These are phyloP conservation scores for Oophaga sylvatica DNA, from an alignment of 2,797 vertebrate species.

Conservation along the genomic window DNA sequence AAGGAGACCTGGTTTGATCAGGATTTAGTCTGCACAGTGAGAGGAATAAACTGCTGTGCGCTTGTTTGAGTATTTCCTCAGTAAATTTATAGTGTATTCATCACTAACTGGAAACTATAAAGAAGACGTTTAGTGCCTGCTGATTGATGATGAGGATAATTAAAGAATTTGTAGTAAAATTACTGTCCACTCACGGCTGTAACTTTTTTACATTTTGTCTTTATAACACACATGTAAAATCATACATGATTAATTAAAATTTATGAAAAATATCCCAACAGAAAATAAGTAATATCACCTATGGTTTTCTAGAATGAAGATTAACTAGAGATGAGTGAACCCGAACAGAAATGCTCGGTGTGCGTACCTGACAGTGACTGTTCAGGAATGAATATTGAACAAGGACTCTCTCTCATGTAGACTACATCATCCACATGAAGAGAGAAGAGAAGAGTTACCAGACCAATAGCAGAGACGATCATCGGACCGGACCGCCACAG, in stretches of 20 bases:
- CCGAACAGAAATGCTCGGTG: too few relatives aligned
- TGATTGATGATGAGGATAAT: neutral
- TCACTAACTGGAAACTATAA: slow-evolving; percentile 3
- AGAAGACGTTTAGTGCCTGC: slow-evolving; percentile 13
- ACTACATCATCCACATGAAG: too few relatives aligned
- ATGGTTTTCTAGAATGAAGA: neutral
- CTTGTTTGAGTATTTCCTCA: slow-evolving; percentile 22
- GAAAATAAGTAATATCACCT: neutral
- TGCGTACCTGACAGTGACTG: too few relatives aligned
- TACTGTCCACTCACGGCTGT: neutral
- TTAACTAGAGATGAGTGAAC: neutral
- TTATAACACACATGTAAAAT: neutral
- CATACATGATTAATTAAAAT: neutral
- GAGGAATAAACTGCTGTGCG: neutral
- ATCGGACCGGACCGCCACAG: too few relatives aligned
- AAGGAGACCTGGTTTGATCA: slow-evolving; percentile 23
- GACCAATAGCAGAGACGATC: too few relatives aligned
- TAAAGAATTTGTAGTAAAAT: neutral
- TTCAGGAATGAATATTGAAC: too few relatives aligned
- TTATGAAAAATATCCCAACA: neutral
- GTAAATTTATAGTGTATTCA: slow-evolving; percentile 5
- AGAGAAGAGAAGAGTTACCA: too few relatives aligned
- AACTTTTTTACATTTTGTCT: neutral
- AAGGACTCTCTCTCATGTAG: too few relatives aligned
- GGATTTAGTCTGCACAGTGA: slow-evolving; percentile 6